Base-by-base conservation (phyloP, 37 sponge, comb jelly and placozoan genomes). In the Spongilla lacustris region DNA sequence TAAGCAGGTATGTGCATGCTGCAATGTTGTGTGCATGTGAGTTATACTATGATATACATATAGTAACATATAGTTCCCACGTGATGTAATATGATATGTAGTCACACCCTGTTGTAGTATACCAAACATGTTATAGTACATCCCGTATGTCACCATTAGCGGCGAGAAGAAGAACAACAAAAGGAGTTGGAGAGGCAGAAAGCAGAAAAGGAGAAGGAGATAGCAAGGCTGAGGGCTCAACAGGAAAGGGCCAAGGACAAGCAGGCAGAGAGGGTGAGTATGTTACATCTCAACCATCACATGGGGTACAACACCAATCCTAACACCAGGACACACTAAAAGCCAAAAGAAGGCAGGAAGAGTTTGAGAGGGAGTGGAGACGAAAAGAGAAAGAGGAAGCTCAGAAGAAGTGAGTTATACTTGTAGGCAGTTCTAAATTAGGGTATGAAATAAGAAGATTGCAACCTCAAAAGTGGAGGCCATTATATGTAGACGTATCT, bases 191-290 rank as follows among this genome's bases (percentile, higher is more conserved):
- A 97, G 86, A 75, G 79, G 77, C 95, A 90, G 78, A 92, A 86
- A 77, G 77, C 78, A 0, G 99, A 97, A 88, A 99, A 99, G 85
- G 99, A 99, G 88, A 95, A 84, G 68, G 99, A 99, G 82, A 84
- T 99, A 27, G 94, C 99, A 2, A 73, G 87, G 35, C 92, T 99
- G 73, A 72, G 96, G 25, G 96, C 98, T n/a, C 93, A 96, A 76
- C 99, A 99, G 84, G 99, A 99, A 79, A 58, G 97, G 58, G 99
- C 97, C 34, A 90, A 99, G 86, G 99, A 99, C 93, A 91, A 93
- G 85, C 97, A 97, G 71, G 97, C 99, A 21, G 99, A 97, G 87
- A 98, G 78, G 79, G 94, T 93, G 71, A 80, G 91, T 48, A 26
- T 75, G 17, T 22, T n/a, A 27, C n/a, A 28, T 50, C 34, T 73